Conservation (phyloP, 2,113 vertebrate species). For the Chamaetylas fuelleborni region DNA sequence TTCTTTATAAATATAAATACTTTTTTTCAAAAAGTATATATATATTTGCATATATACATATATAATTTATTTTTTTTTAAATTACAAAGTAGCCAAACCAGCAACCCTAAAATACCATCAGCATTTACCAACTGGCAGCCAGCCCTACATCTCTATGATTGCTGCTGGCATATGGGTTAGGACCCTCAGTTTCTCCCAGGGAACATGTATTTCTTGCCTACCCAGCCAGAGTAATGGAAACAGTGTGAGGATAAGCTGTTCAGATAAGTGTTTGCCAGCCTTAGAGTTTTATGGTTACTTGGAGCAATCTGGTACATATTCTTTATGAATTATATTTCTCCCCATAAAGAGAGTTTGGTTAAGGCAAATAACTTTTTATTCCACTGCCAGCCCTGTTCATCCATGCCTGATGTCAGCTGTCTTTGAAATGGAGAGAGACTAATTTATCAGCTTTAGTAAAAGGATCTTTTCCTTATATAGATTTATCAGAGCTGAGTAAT, state of each 20-base stretch:
- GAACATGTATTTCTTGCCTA: not conserved
- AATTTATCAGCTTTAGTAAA: not conserved
- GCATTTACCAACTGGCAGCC: not conserved
- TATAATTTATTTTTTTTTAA: not conserved
- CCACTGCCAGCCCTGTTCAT: not conserved
- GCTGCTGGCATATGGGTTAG: not conserved
- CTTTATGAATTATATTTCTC: not conserved
- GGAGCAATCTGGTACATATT: not conserved
- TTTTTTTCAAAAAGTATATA: not conserved
- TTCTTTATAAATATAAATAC: not conserved
- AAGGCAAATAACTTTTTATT: not conserved
- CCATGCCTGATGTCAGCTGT: not conserved
- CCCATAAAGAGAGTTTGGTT: not conserved
- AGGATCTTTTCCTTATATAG: not conserved
- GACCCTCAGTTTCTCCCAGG: not conserved
- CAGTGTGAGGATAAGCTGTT: slow-evolving; percentile 6
- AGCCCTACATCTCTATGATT: not conserved
- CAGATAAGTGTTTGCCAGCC: slow-evolving; percentile 12
- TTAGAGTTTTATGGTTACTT: not conserved
- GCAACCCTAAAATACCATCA: not conserved
- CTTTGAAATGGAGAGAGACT: not conserved
- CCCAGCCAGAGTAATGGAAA: not conserved
- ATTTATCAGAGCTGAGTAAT: not conserved
- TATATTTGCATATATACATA: too few species aligned
- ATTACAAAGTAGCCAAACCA: not conserved